Conservation (phyloP, 2,797 vertebrate genomes). For the Gobionotothen gibberifrons region DNA sequence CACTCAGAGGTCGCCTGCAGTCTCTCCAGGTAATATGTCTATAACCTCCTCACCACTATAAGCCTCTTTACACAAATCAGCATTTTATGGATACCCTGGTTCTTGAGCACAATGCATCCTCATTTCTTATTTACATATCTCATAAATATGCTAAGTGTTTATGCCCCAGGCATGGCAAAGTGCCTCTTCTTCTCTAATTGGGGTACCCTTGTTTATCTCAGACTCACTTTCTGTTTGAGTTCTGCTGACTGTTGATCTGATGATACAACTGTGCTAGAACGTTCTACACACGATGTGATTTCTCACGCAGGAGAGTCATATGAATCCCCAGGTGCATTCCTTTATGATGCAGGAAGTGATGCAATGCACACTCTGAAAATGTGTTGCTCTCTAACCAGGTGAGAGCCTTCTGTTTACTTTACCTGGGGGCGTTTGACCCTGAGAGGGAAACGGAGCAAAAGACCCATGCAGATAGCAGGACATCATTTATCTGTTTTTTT, state of each 20-base stretch:
- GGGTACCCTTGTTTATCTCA: slow-evolving; percentile 28
- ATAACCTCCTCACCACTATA: not conserved
- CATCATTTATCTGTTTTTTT: not conserved
- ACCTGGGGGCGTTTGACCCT: not conserved
- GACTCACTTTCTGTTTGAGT: slow-evolving; percentile 16
- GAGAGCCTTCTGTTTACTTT: not conserved
- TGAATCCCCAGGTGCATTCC: not conserved
- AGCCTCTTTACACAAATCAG: not conserved
- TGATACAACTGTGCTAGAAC: not conserved
- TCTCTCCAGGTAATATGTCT: not conserved
- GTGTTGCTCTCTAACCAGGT: not conserved
- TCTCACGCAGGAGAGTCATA: too few species aligned
- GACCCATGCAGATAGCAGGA: not conserved
- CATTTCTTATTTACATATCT: slow-evolving; percentile 31
- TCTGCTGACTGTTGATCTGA: slow-evolving; percentile 10
- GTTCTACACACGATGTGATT: not conserved
- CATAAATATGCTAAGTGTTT: slow-evolving; percentile 33
- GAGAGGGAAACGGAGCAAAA: not conserved
- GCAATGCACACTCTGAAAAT: not conserved
- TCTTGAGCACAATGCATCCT: slow-evolving; percentile 4
- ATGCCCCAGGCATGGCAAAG: slow-evolving; percentile 29
- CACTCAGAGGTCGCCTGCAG: not conserved
- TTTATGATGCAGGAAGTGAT: not conserved
- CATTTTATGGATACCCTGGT: not conserved
- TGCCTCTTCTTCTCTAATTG: slow-evolving; percentile 30